Percentiles rank a stretch among this genome's conserved stretches.
These are phyloP conservation scores for Chaetoderma sp. DNA, from an alignment of 2,888 invertebrate species.

Conservation along the genomic window DNA sequence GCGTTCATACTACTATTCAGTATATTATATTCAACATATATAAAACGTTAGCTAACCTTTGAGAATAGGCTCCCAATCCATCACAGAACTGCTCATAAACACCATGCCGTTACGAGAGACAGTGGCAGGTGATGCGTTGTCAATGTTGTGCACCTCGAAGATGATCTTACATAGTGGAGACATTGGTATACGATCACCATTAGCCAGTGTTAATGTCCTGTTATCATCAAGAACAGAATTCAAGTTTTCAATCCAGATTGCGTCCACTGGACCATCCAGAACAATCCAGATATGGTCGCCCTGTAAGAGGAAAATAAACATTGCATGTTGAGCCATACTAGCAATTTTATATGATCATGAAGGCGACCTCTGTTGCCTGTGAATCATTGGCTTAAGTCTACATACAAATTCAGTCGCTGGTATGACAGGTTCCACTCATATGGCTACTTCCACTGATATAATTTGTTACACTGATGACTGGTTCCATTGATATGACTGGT, in stretches of 20 bases:
- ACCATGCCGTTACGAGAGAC: slow-evolving; percentile 71
- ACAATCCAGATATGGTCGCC: slow-evolving; percentile 70
- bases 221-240: slow-evolving; percentile 71
- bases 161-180: slow-evolving; percentile 70
- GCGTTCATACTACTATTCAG: no score
- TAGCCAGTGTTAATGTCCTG: slow-evolving; percentile 70
- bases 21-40: no score
- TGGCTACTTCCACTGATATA: no score
- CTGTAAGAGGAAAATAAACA: slow-evolving; percentile 69
- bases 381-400: no score
- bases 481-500: no score
- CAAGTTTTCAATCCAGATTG: slow-evolving; percentile 71
- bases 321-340: no score
- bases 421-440: no score
- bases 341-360: not conserved
- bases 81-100: slow-evolving; percentile 95
- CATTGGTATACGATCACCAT: slow-evolving; percentile 71
- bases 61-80: slow-evolving; percentile 93
- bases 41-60: slow-evolving; percentile 76
- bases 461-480: no score
- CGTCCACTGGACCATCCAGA: slow-evolving; percentile 70
- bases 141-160: slow-evolving; percentile 71
- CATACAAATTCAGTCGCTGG: no score
- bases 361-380: not conserved
- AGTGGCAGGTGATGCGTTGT: slow-evolving; percentile 71